Conservation (phyloP, 2,797 vertebrate genomes). For the Sebastes hubbsi region DNA sequence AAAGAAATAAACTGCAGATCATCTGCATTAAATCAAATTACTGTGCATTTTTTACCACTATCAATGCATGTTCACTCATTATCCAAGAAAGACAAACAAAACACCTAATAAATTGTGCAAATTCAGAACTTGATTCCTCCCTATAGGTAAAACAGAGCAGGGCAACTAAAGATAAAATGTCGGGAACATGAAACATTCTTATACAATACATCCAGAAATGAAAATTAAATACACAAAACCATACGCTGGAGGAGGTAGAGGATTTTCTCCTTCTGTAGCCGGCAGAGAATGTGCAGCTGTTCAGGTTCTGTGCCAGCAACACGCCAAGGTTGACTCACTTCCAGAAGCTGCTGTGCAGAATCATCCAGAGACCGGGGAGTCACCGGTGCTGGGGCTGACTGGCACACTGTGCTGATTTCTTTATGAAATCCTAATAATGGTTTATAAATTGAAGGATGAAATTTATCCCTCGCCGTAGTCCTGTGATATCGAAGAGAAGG, state of each 20-base stretch:
- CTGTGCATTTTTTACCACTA: not conserved
- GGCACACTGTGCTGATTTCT: conserved; percentile 36
- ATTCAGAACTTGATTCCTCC: not conserved
- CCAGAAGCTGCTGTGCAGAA: conserved; percentile 43
- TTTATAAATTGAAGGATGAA: conserved; percentile 11
- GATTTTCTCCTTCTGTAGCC: conserved; percentile 40
- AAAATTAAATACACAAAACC: conserved; percentile 45
- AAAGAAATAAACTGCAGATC: not conserved
- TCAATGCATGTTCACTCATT: not conserved
- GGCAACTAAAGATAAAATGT: conserved; percentile 16
- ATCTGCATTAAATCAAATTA: not conserved
- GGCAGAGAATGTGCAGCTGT: conserved; percentile 47
- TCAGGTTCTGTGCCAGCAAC: conserved; percentile 59
- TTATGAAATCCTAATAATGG: conserved; percentile 54
- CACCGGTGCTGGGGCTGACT: conserved; percentile 9
- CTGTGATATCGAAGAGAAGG: conserved; percentile 1
- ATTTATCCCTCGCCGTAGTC: not conserved
- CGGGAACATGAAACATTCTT: conserved; percentile 18
- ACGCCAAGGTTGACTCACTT: conserved; percentile 51
- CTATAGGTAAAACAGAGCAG: not conserved
- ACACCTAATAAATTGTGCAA: not conserved
- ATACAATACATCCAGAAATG: conserved; percentile 19
- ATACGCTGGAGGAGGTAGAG: conserved; percentile 27
- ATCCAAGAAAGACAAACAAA: not conserved
- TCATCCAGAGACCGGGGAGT: conserved; percentile 40